Conservation (phyloP, 2,113 vertebrate species). For the Rhynchomys soricoides region DNA sequence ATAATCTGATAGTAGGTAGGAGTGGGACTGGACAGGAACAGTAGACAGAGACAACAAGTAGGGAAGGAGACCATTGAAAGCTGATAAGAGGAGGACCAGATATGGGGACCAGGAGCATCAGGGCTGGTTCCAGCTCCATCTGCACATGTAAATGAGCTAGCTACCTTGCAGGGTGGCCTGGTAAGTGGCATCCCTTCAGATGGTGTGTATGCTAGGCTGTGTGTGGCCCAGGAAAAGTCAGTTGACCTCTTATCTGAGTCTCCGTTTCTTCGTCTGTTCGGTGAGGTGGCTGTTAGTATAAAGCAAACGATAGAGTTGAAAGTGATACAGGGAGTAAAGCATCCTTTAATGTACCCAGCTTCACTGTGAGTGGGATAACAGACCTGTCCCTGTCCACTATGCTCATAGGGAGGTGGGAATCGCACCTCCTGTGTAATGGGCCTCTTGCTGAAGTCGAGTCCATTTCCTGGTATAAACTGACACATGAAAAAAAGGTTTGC, state of each 20-base stretch:
- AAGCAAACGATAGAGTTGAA: neutral
- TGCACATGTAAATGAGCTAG: neutral
- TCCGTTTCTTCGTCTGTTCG: constrained; percentile 36
- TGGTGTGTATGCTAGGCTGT: neutral
- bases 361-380: neutral
- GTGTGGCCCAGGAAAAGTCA: neutral
- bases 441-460: constrained; percentile 45
- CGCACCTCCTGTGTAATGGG: neutral
- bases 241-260: neutral
- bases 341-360: neutral
- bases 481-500: constrained; percentile 52
- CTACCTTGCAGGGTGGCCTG: neutral
- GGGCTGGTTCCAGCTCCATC: neutral
- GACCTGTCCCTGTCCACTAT: neutral
- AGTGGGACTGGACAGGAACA: neutral
- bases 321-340: constrained; percentile 10
- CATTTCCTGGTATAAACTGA: constrained; percentile 59
- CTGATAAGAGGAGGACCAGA: neutral
- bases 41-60: neutral
- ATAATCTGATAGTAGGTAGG: neutral
- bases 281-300: constrained; percentile 8
- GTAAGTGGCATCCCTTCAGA: neutral
- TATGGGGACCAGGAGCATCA: neutral
- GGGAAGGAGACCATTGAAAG: neutral
- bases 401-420: constrained; percentile 27